Base-by-base conservation (phyloP, 2,113 vertebrate species). In the Sander lucioperca region DNA sequence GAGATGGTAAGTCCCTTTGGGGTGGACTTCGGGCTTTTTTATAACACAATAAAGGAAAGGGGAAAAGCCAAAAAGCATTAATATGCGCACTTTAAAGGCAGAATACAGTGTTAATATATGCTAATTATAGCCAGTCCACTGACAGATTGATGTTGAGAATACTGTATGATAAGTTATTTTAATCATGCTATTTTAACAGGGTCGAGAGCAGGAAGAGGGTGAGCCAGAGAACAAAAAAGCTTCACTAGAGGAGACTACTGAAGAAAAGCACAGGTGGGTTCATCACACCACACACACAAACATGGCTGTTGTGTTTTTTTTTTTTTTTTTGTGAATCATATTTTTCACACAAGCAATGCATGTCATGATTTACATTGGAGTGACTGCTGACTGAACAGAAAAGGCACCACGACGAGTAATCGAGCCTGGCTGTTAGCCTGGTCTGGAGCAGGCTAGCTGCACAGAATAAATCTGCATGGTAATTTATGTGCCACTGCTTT, bases 191-290 rank as follows among this genome's bases (percentile, higher is more conserved):
- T 83, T 86, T 81, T 82, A 86, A 21, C 92, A 98, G 97, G 94
- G 88, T 8, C 93, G 82, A 72, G 95, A 95, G 23, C 92, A 92
- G 23, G 92, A 92, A 5, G 91, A 96, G 0, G 92, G 77, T 0
- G 97, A 97, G 67, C 95, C 92, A 0, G 95, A 96, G 78, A 87
- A 54, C 76, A 97, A 97, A 92, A 94, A 92, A 71, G 85, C 94
- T 6, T 58, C 88, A 63, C 88, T 93, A 0, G 96, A 96, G 0
- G 96, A 95, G 12, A 93, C 93, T 1, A 89, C 89, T 39, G 95
- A 94, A 45, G 72, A 94, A 81, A 96, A 89, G 83, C 97, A 97
- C 94, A 96, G 89, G 97, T 98, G 82, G 85, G 91, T 88, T 69
- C 2, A 27, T 48, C 36, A 56, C 21, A 53, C 8, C 27, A 27